These are phyloP conservation scores for Hemitrygon akajei DNA, from an alignment of 2,797 vertebrate species.

Conservation along the genomic window DNA sequence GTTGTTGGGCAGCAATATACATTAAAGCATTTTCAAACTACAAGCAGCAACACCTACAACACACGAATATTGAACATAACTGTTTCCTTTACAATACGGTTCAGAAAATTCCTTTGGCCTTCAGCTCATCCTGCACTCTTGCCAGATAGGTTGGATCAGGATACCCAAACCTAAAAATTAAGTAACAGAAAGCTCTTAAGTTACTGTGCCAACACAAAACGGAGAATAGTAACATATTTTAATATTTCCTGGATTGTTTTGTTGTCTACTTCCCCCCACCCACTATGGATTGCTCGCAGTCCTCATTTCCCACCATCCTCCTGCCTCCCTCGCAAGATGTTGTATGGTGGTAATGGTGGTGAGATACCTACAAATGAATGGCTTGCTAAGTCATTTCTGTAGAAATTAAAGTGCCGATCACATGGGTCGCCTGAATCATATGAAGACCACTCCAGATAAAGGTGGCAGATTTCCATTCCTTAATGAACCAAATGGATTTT, in stretches of 20 bases:
- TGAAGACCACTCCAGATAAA: no score
- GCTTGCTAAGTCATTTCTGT: no score
- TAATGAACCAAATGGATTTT: no score
- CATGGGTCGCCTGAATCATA: no score
- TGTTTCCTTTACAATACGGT: not conserved
- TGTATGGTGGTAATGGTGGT: no score
- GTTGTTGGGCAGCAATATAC: not conserved
- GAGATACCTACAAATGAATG: no score
- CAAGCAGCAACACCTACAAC: not conserved
- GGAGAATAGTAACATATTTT: not conserved
- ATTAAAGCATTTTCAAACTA: not conserved
- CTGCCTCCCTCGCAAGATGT: no score
- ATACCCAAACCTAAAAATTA: constrained; percentile 37
- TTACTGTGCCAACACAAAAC: not conserved
- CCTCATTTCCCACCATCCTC: no score
- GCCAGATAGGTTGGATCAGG: constrained; percentile 38
- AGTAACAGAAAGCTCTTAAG: not conserved
- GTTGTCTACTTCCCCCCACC: no score
- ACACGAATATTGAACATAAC: not conserved
- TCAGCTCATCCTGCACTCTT: constrained; percentile 39
- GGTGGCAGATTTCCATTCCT: no score
- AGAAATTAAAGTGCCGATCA: no score
- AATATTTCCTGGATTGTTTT: not conserved
- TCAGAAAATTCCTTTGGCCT: constrained; percentile 39
- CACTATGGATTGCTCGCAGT: no score